phyloP scores from a whole-genome alignment of 2,113 vertebrate species.

The Aspidoscelis tigris region DNA sequence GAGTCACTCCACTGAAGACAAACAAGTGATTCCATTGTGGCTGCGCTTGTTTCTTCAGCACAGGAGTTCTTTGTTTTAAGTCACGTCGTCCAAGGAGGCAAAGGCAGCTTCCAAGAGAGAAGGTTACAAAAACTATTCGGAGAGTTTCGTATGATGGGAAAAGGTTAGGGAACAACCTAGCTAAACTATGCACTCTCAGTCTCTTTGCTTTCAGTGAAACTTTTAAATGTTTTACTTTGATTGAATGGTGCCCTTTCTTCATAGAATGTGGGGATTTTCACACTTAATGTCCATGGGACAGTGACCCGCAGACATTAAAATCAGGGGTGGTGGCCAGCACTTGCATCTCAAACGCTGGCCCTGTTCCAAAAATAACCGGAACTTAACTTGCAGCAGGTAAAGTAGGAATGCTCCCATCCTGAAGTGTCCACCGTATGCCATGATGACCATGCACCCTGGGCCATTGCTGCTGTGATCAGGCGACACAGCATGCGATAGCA shows the following conservation, averaged over 20 bases:
- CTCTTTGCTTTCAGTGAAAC: background rate
- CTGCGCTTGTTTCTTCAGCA: slow-evolving; percentile 68
- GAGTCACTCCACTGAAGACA: slow-evolving; percentile 68
- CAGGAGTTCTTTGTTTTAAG: slow-evolving; percentile 67
- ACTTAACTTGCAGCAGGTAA: too few relatives aligned
- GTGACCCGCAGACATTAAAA: too few relatives aligned
- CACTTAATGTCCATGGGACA: too few relatives aligned
- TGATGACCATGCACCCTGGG: too few relatives aligned
- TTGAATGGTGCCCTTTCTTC: background rate
- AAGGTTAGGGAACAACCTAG: background rate
- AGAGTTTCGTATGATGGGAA: background rate
- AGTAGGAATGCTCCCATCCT: too few relatives aligned
- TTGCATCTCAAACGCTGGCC: too few relatives aligned
- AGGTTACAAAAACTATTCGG: background rate
- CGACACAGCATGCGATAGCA: too few relatives aligned
- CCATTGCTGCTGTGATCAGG: too few relatives aligned
- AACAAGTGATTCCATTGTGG: slow-evolving; percentile 79
- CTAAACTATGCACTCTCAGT: background rate
- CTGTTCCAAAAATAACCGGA: too few relatives aligned
- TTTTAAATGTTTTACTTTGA: background rate
- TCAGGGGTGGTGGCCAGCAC: too few relatives aligned
- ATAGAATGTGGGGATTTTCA: background rate
- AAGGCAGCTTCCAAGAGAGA: slow-evolving; percentile 71
- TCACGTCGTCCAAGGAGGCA: slow-evolving; percentile 62
- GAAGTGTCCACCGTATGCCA: too few relatives aligned